Conservation (phyloP, 2,888 invertebrate species). For the Hesperia comma region DNA sequence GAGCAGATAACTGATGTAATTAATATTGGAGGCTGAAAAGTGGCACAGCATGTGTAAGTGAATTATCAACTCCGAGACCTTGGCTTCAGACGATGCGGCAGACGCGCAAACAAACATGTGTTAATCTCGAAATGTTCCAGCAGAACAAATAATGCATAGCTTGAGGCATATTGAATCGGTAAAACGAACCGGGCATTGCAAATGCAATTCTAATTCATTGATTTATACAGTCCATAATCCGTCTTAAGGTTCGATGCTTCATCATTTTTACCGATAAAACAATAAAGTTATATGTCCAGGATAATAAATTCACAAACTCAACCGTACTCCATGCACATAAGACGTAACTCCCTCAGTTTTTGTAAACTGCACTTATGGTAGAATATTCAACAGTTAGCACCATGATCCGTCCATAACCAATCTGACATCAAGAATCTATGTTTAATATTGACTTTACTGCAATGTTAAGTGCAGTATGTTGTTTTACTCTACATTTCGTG, state of each 20-base stretch:
- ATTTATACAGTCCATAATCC: slow-evolving; percentile 12
- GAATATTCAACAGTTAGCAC: background rate
- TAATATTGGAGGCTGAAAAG: slow-evolving; percentile 41
- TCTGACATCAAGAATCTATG: slow-evolving; percentile 9
- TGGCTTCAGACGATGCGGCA: slow-evolving; percentile 44
- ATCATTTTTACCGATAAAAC: background rate
- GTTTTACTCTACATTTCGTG: slow-evolving; percentile 6
- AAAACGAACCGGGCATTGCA: slow-evolving; percentile 4
- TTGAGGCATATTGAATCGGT: slow-evolving; percentile 24
- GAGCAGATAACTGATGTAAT: slow-evolving; percentile 26
- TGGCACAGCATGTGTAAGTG: slow-evolving; percentile 48
- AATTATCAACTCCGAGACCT: slow-evolving; percentile 58
- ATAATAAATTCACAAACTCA: background rate
- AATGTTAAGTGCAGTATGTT: slow-evolving; percentile 8
- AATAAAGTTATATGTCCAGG: background rate
- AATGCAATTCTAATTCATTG: slow-evolving; percentile 10
- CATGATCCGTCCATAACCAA: slow-evolving; percentile 8
- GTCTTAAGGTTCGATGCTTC: slow-evolving; percentile 4
- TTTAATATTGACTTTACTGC: slow-evolving; percentile 7
- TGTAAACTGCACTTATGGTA: background rate
- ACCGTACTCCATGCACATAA: background rate
- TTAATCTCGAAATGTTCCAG: slow-evolving; percentile 44
- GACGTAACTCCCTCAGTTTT: background rate
- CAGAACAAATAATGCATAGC: slow-evolving; percentile 17
- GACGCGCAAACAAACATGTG: slow-evolving; percentile 49